A percentile compares a stretch with the other conserved stretches of the same genome.
phyloP scores from a whole-genome alignment of 2,113 vertebrate genomes.

The Meleagris gallopavo region DNA sequence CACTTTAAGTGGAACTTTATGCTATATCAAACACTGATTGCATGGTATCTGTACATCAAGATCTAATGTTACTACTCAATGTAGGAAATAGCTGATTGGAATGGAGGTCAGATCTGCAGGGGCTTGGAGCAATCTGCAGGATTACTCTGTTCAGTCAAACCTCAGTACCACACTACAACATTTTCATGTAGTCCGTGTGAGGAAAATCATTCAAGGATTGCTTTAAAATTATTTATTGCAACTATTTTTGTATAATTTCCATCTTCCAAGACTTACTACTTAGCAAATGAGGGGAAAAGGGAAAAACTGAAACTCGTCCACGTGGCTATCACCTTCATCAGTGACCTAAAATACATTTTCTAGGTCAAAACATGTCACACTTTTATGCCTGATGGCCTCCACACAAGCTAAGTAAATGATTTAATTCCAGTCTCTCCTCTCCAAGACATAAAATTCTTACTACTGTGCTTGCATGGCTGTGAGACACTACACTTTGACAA shows the following conservation, averaged over 20 bases:
- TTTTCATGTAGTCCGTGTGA: neutral
- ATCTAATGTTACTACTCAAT: neutral
- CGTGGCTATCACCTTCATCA: neutral
- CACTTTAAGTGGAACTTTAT: neutral
- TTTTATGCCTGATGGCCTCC: constrained; percentile 5
- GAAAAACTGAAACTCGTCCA: constrained; percentile 12
- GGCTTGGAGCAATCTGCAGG: constrained; percentile 17
- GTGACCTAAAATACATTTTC: constrained; percentile 5
- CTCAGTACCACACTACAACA: neutral
- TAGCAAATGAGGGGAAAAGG: neutral
- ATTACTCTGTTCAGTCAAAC: constrained; percentile 34
- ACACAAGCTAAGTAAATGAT: constrained; percentile 34
- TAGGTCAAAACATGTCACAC: neutral
- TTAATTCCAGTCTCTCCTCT: constrained; percentile 30
- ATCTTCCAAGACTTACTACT: neutral
- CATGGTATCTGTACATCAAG: neutral
- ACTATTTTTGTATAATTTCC: neutral
- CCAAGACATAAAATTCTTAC: constrained; percentile 48
- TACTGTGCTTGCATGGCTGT: neutral
- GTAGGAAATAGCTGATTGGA: neutral
- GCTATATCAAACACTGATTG: neutral
- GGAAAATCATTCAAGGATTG: neutral
- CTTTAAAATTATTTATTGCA: neutral
- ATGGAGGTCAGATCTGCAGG: constrained; percentile 22
- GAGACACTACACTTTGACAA: constrained; percentile 6